Conservation (phyloP, 2,888 invertebrate species). For the Athalia circularis region DNA sequence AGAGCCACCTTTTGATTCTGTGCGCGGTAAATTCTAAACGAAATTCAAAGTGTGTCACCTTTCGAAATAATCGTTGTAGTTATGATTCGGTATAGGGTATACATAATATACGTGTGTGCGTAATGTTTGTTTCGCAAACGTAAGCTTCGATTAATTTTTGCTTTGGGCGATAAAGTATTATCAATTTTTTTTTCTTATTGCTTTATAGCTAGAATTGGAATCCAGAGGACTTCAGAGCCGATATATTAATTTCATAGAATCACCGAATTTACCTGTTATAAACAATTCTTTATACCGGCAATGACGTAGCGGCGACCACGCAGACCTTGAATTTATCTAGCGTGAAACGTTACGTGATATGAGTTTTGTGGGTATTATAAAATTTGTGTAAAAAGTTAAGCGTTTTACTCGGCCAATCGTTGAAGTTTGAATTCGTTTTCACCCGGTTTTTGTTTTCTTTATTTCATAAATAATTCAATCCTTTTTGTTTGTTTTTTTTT, state of each 20-base stretch:
- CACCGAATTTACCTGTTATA: background rate
- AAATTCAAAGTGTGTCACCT: slow-evolving; percentile 34
- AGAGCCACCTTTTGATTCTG: background rate
- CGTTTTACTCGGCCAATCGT: slow-evolving; percentile 5
- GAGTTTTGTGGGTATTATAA: background rate
- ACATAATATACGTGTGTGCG: background rate
- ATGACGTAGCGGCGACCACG: background rate
- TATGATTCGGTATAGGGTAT: background rate
- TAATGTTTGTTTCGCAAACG: background rate
- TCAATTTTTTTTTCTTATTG: background rate
- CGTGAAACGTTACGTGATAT: slow-evolving; percentile 2
- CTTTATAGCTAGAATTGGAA: background rate
- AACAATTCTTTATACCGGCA: background rate
- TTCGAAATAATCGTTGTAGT: slow-evolving; percentile 16
- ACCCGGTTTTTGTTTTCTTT: background rate
- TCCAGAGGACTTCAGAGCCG: background rate
- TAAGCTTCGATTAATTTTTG: background rate
- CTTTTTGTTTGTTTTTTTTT: slow-evolving; percentile 5
- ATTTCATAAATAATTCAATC: background rate
- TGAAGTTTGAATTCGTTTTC: background rate
- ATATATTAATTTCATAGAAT: background rate
- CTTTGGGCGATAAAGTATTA: background rate
- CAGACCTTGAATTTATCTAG: slow-evolving; percentile 17
- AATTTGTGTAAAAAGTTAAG: background rate
- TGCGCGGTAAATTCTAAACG: background rate